Conservation (phyloP, 2,113 vertebrate genomes). For the Vulpes lagopus region DNA sequence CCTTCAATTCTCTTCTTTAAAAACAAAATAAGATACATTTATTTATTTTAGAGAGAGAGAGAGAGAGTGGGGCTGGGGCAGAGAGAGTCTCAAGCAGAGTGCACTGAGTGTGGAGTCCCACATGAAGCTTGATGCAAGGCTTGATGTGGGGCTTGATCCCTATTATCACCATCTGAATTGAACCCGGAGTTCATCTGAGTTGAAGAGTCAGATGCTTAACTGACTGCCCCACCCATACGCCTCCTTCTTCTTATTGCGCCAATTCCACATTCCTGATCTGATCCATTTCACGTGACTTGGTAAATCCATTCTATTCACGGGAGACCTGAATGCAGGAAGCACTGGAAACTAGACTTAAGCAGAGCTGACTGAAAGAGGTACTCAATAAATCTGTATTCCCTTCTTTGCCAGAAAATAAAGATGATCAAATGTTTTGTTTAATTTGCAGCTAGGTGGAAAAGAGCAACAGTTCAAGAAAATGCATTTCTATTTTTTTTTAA, state of each 20-base stretch:
- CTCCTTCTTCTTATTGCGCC: neutral
- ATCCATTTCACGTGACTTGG: neutral
- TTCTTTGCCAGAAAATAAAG: neutral
- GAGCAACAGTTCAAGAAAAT: neutral
- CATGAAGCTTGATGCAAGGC: neutral
- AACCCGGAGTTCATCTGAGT: neutral
- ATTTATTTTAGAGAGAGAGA: neutral
- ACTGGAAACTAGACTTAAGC: neutral
- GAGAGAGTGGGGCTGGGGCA: neutral
- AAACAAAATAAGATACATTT: neutral
- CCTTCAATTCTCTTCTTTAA: neutral
- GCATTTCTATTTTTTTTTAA: neutral
- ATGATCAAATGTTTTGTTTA: neutral
- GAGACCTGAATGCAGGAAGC: neutral
- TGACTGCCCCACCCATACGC: neutral
- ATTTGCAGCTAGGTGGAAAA: neutral
- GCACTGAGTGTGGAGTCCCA: neutral
- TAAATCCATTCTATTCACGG: neutral
- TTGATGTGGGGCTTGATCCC: neutral
- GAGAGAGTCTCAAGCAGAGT: neutral
- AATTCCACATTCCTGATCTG: neutral
- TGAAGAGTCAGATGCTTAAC: neutral
- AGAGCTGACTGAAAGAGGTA: accelerated
- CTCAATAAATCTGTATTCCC: neutral
- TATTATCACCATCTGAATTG: neutral